Percentiles rank a stretch among this genome's conserved stretches.
phyloP scores from a whole-genome alignment of 1,140 invertebrate species.

The Drosophila nasuta region DNA sequence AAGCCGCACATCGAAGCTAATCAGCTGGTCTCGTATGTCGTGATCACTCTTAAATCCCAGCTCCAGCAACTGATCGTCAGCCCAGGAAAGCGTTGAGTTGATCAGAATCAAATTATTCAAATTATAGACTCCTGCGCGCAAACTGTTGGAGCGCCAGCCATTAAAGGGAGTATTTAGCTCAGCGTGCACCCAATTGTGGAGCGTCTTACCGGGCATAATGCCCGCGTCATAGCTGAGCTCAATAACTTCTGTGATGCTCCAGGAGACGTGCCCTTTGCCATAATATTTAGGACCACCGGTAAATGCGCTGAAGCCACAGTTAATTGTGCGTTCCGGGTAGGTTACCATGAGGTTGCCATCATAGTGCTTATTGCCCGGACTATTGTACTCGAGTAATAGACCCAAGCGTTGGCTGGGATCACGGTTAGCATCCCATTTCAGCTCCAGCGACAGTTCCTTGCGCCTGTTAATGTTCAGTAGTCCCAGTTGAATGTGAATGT shows the following conservation, averaged over 20 bases:
- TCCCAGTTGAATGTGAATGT: slow-evolving; percentile 89
- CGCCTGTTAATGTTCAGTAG: slow-evolving; percentile 86
- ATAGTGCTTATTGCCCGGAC: slow-evolving; percentile 86
- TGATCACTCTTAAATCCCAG: slow-evolving; percentile 86
- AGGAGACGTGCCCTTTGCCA: slow-evolving; percentile 85
- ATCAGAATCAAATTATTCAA: slow-evolving; percentile 69
- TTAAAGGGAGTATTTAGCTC: slow-evolving; percentile 90
- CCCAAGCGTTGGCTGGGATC: slow-evolving; percentile 88
- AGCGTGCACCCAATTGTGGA: slow-evolving; percentile 84
- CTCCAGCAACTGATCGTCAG: slow-evolving; percentile 86
- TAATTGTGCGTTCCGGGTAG: slow-evolving; percentile 90
- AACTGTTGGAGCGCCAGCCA: slow-evolving; percentile 89
- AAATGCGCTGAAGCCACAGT: slow-evolving; percentile 87
- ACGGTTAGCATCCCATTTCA: slow-evolving; percentile 93
- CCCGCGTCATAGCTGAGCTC: slow-evolving; percentile 85
- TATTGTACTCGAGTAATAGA: slow-evolving; percentile 71
- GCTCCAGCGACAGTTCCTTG: slow-evolving; percentile 88
- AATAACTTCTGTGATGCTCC: slow-evolving; percentile 86
- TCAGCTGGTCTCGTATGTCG: slow-evolving; percentile 69
- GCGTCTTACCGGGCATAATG: slow-evolving; percentile 80
- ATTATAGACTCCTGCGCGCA: slow-evolving; percentile 85
- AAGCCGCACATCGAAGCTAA: slow-evolving; percentile 85
- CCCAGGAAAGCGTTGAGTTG: slow-evolving; percentile 86
- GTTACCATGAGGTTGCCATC: slow-evolving; percentile 87
- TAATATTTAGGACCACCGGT: slow-evolving; percentile 85